phyloP scores from a whole-genome alignment of 2,888 invertebrate genomes.

The Hydriomena furcata region DNA sequence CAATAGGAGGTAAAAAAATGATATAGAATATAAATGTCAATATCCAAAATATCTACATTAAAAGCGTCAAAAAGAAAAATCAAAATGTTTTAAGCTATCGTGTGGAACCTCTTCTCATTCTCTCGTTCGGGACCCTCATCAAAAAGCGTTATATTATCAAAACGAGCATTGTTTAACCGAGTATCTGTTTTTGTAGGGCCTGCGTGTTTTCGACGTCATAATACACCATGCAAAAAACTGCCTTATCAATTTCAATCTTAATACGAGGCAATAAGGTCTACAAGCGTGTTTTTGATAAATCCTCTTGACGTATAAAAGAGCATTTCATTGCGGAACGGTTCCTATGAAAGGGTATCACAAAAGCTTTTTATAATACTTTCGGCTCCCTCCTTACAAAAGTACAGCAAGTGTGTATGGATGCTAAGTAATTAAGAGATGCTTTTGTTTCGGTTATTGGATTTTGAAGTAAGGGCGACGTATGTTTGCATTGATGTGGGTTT shows the following conservation, averaged over 20 bases:
- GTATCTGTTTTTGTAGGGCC: conserved; percentile 66
- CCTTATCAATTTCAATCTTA: conserved; percentile 16
- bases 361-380: conserved; percentile 76
- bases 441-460: conserved; percentile 16
- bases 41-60: no score
- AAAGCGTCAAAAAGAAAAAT: conserved; percentile 33
- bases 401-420: conserved; percentile 45
- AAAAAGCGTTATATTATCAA: conserved; percentile 72
- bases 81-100: conserved; percentile 37
- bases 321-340: conserved; percentile 57
- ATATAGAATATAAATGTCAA: no score
- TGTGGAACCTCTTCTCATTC: conserved; percentile 38
- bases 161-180: conserved; percentile 68
- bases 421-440: conserved; percentile 52
- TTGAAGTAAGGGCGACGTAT: conserved; percentile 40
- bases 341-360: conserved; percentile 70
- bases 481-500: conserved; percentile 34
- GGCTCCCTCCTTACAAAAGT: conserved; percentile 64
- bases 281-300: conserved; percentile 22
- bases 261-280: conserved; percentile 11
- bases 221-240: conserved; percentile 37
- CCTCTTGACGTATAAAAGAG: conserved; percentile 71
- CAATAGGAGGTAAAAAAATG: no score
- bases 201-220: conserved; percentile 57
- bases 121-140: conserved; percentile 47